These are phyloP conservation scores for Enteromius treurensis DNA, from an alignment of 2,797 vertebrate species.

Conservation along the genomic window DNA sequence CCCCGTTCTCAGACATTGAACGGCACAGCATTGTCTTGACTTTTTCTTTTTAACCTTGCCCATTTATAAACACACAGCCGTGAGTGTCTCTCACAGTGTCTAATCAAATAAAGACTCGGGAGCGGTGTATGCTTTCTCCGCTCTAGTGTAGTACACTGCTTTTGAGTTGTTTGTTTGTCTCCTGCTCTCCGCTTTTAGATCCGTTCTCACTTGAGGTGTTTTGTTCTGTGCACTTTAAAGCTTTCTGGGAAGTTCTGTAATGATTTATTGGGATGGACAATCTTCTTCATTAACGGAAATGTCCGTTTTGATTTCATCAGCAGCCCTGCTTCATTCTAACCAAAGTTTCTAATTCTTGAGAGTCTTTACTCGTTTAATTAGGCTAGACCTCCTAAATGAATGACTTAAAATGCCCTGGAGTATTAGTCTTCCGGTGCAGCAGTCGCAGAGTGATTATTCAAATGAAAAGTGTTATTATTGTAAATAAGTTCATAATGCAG, in stretches of 20 bases:
- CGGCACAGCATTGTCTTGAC: conserved; percentile 62
- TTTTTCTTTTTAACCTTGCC: conserved; percentile 62
- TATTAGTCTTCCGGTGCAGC: conserved; percentile 19
- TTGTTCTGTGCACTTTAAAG: neutral
- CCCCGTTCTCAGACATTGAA: conserved; percentile 55
- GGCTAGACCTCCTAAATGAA: conserved; percentile 15
- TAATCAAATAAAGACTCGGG: conserved; percentile 64
- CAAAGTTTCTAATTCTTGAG: neutral
- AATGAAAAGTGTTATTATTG: conserved; percentile 52
- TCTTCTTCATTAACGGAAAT: neutral
- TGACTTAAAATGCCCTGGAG: conserved; percentile 9
- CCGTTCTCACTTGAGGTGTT: conserved; percentile 7
- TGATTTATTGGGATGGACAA: neutral
- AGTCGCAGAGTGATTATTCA: conserved; percentile 42
- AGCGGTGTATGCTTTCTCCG: conserved; percentile 1
- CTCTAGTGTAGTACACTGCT: conserved; percentile 29
- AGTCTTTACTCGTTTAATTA: conserved; percentile 21
- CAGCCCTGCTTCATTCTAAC: neutral
- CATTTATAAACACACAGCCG: conserved; percentile 67
- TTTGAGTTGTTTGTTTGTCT: conserved; percentile 29
- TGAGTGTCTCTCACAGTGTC: conserved; percentile 63
- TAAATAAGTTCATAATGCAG: conserved; percentile 53
- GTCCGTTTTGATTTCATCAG: neutral
- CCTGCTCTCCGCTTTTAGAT: neutral
- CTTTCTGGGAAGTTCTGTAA: neutral